Evolutionary conservation across 2,797 vertebrate species (phyloP).

Genomic region (Enteromius radiatus): DNA sequence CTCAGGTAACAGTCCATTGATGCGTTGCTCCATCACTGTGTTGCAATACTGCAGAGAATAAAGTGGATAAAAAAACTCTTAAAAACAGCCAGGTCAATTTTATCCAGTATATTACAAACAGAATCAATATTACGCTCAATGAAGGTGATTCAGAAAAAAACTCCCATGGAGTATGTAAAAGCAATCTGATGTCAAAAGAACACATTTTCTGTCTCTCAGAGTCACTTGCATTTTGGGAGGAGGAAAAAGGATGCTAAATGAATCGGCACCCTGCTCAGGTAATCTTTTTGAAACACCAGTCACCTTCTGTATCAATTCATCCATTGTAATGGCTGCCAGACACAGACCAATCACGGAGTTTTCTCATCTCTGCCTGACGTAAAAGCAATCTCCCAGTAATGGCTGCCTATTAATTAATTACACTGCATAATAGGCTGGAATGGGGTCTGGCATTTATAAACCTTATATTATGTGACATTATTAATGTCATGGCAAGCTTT

Average conservation of each 20-base stretch:
- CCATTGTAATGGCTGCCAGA: slow-evolving; percentile 82
- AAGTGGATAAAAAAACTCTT: slow-evolving; percentile 34
- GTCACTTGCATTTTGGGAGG: background rate
- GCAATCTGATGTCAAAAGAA: slow-evolving; percentile 14
- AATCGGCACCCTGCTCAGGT: slow-evolving; percentile 81
- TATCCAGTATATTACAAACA: slow-evolving; percentile 13
- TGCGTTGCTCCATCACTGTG: slow-evolving; percentile 93
- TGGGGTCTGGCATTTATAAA: slow-evolving; percentile 37
- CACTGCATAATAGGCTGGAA: slow-evolving; percentile 18
- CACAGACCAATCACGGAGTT: slow-evolving; percentile 84
- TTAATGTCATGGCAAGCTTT: background rate
- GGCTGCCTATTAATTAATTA: slow-evolving; percentile 43
- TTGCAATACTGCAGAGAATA: slow-evolving; percentile 88
- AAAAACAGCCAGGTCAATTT: background rate
- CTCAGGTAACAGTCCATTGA: slow-evolving; percentile 92
- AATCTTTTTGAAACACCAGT: slow-evolving; percentile 85
- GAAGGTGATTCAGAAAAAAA: slow-evolving; percentile 1
- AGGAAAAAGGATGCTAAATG: slow-evolving; percentile 67
- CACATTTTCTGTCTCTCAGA: background rate
- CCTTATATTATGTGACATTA: slow-evolving; percentile 25
- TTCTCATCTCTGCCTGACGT: slow-evolving; percentile 74
- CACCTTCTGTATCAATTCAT: slow-evolving; percentile 85
- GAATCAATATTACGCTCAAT: slow-evolving; percentile 7
- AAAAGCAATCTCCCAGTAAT: slow-evolving; percentile 65
- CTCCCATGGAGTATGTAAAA: slow-evolving; percentile 19